These are phyloP conservation scores for Muscicapa adusta DNA, from an alignment of 2,113 vertebrate genomes.

Conservation along the genomic window DNA sequence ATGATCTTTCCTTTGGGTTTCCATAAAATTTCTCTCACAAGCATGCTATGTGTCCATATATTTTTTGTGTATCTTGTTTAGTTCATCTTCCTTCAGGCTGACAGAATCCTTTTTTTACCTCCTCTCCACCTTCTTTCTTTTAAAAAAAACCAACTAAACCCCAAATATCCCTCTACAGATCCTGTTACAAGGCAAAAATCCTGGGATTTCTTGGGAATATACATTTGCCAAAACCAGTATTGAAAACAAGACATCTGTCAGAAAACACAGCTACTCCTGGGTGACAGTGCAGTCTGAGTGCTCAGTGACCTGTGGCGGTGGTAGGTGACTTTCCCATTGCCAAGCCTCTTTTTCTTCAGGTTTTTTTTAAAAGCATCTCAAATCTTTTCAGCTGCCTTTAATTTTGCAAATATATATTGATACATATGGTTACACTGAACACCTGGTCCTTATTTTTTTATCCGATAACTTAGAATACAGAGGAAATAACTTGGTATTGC, in stretches of 20 bases:
- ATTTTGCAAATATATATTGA: background rate
- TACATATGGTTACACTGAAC: background rate
- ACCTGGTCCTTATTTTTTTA: background rate
- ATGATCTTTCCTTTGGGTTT: background rate
- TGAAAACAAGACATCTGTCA: constrained; percentile 67
- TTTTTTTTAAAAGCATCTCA: background rate
- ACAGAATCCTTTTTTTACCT: background rate
- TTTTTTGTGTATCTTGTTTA: background rate
- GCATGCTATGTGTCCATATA: background rate
- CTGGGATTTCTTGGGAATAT: constrained; percentile 92
- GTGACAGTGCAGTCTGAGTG: constrained; percentile 85
- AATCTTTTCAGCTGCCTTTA: background rate
- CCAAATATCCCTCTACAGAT: constrained; percentile 71
- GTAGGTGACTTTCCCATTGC: constrained; percentile 61
- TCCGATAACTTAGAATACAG: background rate
- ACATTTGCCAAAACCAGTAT: constrained; percentile 76
- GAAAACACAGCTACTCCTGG: constrained; percentile 83
- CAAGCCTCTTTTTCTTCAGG: background rate
- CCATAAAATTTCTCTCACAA: background rate
- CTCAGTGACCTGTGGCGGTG: constrained; percentile 89
- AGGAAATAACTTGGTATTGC: background rate
- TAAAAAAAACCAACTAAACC: background rate
- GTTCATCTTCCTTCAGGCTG: background rate
- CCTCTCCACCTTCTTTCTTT: background rate
- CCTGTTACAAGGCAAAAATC: constrained; percentile 93